Percentiles rank a stretch among this genome's conserved stretches.
Evolutionary conservation across 1,140 invertebrate species (phyloP).

Genomic region (Drosophila prosaltans): DNA sequence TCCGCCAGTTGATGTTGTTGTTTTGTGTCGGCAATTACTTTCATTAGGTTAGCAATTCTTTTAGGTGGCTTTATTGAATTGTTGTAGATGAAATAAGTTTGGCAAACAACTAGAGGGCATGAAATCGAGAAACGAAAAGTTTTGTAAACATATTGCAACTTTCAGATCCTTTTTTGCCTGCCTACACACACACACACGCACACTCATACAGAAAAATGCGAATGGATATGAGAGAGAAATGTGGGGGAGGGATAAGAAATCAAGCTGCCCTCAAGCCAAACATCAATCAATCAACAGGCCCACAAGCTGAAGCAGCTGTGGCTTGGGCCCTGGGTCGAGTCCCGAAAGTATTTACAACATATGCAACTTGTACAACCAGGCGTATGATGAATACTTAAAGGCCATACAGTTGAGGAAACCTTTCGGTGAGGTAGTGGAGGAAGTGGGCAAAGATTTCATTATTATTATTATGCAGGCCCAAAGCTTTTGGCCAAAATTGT

Average conservation of each 20-base stretch:
- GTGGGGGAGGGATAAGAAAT: conserved; percentile 35
- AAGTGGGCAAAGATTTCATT: conserved; percentile 31
- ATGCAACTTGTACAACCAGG: conserved; percentile 70
- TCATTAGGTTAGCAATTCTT: conserved; percentile 37
- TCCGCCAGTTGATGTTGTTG: conserved; percentile 17
- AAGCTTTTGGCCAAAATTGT: conserved; percentile 50
- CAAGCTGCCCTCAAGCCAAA: conserved; percentile 63
- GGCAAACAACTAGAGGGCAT: conserved; percentile 50
- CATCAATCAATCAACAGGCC: conserved; percentile 71
- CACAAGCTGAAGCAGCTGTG: conserved; percentile 40
- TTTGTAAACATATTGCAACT: conserved; percentile 71
- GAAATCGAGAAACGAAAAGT: conserved; percentile 48
- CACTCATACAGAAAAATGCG: background rate
- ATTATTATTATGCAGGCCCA: conserved; percentile 63
- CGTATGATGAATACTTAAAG: conserved; percentile 71
- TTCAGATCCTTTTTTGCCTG: conserved; percentile 61
- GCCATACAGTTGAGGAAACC: conserved; percentile 29
- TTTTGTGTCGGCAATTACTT: conserved; percentile 23
- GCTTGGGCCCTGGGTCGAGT: conserved; percentile 32
- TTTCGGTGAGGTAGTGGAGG: conserved; percentile 21
- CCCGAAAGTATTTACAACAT: conserved; percentile 74
- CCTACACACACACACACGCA: conserved; percentile 10
- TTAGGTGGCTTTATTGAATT: conserved; percentile 57
- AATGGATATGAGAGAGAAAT: too few relatives aligned
- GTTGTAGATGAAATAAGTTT: conserved; percentile 50